Evolutionary conservation across 2,113 vertebrate species (phyloP).

Genomic region (Choloepus hoffmanni): DNA sequence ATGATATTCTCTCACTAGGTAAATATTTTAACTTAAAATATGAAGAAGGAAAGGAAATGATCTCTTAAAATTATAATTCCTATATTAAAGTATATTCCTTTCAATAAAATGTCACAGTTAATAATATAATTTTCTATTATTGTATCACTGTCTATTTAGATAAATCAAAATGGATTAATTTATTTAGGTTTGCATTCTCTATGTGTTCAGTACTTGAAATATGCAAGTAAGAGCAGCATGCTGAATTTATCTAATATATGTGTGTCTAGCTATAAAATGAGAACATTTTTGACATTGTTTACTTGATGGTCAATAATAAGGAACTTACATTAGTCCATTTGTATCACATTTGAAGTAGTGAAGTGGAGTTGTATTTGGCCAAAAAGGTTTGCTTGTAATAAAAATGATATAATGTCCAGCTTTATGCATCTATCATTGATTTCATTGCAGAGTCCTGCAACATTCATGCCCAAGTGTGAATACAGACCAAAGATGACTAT

Average conservation of each 20-base stretch:
- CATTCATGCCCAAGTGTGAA: neutral
- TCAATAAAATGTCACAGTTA: neutral
- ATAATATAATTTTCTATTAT: neutral
- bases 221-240: neutral
- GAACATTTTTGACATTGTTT: neutral
- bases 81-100: neutral
- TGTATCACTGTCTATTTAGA: neutral
- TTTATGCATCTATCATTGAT: neutral
- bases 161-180: neutral
- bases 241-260: neutral
- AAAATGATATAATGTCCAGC: neutral
- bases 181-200: neutral
- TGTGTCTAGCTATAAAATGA: neutral
- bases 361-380: neutral
- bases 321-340: neutral
- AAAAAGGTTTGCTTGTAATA: neutral
- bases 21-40: conserved; percentile 6
- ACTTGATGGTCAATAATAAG: neutral
- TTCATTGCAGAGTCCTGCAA: neutral
- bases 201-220: neutral
- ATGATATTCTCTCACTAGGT: neutral
- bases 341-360: neutral
- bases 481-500: neutral
- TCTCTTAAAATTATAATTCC: neutral
- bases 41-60: neutral